Evolutionary conservation across 2,113 vertebrate species (phyloP).

Genomic region (Hippoglossus stenolepis): DNA sequence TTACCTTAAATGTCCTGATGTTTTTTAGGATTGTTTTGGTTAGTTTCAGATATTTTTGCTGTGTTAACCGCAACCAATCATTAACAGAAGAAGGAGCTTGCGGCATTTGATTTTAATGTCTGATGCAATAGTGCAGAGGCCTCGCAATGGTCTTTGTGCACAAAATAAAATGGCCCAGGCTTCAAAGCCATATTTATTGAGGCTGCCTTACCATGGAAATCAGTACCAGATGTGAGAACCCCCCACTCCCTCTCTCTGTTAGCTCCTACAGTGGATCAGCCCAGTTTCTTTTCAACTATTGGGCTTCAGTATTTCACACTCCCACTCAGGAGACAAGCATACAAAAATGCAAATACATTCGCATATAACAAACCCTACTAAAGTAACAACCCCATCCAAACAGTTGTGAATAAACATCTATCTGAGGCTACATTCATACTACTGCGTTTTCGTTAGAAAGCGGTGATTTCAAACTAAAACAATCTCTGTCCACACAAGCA

Average conservation of each 20-base stretch:
- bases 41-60: constrained; percentile 16
- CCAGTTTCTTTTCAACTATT: constrained; percentile 57
- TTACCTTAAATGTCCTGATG: background rate
- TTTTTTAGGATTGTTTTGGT: constrained; percentile 14
- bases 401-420: no score
- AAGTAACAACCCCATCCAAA: background rate
- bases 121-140: constrained; percentile 87
- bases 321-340: constrained; percentile 31
- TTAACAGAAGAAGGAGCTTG: constrained; percentile 54
- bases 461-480: no score
- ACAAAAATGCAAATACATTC: constrained; percentile 7
- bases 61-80: constrained; percentile 28
- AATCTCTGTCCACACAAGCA: no score
- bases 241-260: constrained; percentile 37
- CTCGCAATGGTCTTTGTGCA: constrained; percentile 86
- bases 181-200: constrained; percentile 97
- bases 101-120: constrained; percentile 72
- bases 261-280: constrained; percentile 64
- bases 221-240: constrained; percentile 92
- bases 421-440: no score
- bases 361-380: background rate
- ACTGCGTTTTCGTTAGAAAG: no score
- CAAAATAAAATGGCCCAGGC: constrained; percentile 90
- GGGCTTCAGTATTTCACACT: constrained; percentile 50
- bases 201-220: constrained; percentile 90